Percentiles rank a stretch among this genome's conserved stretches.
These are phyloP conservation scores for Piezodorus guildinii DNA, from an alignment of 1,140 invertebrate species.

Conservation along the genomic window DNA sequence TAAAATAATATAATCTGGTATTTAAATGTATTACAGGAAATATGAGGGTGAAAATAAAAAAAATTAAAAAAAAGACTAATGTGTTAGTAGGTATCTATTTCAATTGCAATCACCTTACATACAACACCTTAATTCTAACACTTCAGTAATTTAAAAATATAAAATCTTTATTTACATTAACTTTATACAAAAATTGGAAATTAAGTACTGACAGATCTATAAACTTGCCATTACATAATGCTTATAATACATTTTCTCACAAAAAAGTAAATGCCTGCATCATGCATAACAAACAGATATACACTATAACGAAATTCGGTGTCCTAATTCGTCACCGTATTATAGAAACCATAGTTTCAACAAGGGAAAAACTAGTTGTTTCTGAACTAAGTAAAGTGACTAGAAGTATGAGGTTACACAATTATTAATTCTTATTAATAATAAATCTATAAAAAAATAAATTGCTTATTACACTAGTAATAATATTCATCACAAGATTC, in stretches of 20 bases:
- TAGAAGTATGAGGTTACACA: slow-evolving; percentile 18
- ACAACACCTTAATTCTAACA: slow-evolving; percentile 5
- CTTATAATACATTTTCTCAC: not conserved
- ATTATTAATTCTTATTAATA: slow-evolving; percentile 12
- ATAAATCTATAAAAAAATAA: slow-evolving; percentile 15
- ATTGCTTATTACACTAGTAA: slow-evolving; percentile 7
- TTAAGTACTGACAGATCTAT: slow-evolving; percentile 17
- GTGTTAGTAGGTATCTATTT: slow-evolving; percentile 18
- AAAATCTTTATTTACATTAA: slow-evolving; percentile 6
- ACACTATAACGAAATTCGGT: not conserved
- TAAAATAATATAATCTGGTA: no score
- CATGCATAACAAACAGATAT: slow-evolving; percentile 2
- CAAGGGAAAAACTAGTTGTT: not conserved
- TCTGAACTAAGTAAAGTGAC: slow-evolving; percentile 17
- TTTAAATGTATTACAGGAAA: no score
- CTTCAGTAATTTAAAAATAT: slow-evolving; percentile 10
- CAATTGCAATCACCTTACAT: slow-evolving; percentile 16
- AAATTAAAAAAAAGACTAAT: not conserved
- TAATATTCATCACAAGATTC: slow-evolving; percentile 8
- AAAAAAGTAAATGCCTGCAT: slow-evolving; percentile 1
- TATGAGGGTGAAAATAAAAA: not conserved
- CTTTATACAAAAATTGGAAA: slow-evolving; percentile 7
- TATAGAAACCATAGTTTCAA: not conserved
- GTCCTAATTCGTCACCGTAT: not conserved
- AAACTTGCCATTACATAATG: slow-evolving; percentile 9